A percentile compares a stretch with the other conserved stretches of the same genome.
phyloP scores from a whole-genome alignment of 2,113 vertebrate genomes.

The Ceyx margarethae region DNA sequence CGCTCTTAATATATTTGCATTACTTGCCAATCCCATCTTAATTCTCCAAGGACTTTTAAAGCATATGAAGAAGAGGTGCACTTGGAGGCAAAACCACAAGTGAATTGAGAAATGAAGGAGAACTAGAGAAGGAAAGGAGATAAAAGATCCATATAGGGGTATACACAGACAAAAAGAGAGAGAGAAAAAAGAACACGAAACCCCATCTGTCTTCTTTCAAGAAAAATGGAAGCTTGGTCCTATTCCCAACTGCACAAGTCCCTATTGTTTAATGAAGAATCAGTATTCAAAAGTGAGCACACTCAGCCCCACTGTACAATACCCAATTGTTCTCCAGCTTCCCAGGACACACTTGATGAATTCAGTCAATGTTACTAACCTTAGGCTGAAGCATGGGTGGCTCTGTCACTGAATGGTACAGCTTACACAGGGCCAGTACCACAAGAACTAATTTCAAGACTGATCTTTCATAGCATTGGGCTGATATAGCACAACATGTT shows the following conservation, averaged over 20 bases:
- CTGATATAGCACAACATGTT: not conserved
- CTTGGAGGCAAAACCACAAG: not conserved
- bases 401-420: constrained; percentile 17
- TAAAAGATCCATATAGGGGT: not conserved
- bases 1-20: not conserved
- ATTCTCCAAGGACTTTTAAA: not conserved
- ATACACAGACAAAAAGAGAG: not conserved
- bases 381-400: not conserved
- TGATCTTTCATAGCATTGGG: not conserved
- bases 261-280: constrained; percentile 18
- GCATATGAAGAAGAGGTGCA: not conserved
- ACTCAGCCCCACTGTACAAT: not conserved
- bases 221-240: not conserved
- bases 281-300: constrained; percentile 5
- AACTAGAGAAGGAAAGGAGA: not conserved
- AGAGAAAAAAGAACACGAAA: not conserved
- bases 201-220: not conserved
- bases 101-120: not conserved
- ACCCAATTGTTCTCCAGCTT: not conserved
- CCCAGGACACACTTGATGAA: not conserved
- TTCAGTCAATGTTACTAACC: not conserved
- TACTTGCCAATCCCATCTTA: not conserved
- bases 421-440: not conserved
- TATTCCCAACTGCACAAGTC: not conserved
- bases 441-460: constrained; percentile 10